Evolutionary conservation across 2,113 vertebrate genomes (phyloP).

Genomic region (Isichthys henryi): DNA sequence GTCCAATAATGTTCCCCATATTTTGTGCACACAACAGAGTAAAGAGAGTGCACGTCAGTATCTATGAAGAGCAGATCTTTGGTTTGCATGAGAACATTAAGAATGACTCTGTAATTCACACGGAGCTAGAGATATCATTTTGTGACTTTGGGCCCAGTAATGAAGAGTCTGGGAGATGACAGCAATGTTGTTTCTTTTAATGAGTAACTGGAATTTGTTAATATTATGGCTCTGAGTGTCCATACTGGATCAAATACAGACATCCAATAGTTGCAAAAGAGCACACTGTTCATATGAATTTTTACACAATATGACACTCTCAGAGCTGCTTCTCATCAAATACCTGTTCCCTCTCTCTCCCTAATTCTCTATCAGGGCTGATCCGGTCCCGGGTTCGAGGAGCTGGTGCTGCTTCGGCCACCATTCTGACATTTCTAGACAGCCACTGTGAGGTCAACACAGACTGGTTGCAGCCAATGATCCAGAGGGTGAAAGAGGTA

Average conservation of each 20-base stretch:
- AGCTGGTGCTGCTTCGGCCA: conserved; percentile 73
- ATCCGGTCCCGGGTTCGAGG: conserved; percentile 93
- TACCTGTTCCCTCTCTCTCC: background rate
- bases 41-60: background rate
- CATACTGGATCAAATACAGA: background rate
- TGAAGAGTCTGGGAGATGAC: background rate
- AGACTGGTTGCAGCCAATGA: conserved; percentile 94
- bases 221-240: background rate
- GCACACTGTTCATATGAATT: background rate
- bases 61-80: background rate
- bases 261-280: background rate
- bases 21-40: background rate
- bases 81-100: background rate
- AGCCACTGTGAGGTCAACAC: conserved; percentile 96
- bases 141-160: background rate
- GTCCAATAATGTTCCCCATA: background rate
- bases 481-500: conserved; percentile 95
- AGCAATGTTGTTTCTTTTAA: background rate
- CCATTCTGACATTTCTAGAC: conserved; percentile 89
- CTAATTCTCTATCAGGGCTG: conserved; percentile 60
- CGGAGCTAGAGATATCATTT: background rate
- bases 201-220: background rate
- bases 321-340: background rate
- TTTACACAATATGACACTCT: background rate
- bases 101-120: background rate